A percentile compares a stretch with the other conserved stretches of the same genome.
Conservation (phyloP, 2,797 vertebrate genomes). For the Enteromius argenteus region DNA sequence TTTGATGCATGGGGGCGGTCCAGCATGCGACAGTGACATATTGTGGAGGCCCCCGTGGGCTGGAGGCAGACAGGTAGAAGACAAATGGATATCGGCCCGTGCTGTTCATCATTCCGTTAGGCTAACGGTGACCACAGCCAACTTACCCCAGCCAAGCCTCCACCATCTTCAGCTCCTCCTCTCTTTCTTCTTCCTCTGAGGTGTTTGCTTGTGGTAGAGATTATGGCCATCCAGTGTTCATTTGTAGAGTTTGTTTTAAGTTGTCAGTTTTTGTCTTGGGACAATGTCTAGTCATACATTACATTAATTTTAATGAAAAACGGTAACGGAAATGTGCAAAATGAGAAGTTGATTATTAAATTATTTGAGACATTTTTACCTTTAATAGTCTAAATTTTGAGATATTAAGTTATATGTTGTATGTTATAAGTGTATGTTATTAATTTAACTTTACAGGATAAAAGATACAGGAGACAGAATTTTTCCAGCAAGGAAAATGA, state of each 20-base stretch:
- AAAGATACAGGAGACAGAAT: not conserved
- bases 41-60: conserved; percentile 73
- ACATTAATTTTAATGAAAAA: not conserved
- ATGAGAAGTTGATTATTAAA: not conserved
- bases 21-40: conserved; percentile 79
- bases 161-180: conserved; percentile 26
- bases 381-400: not conserved
- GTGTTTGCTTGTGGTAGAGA: not conserved
- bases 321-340: not conserved
- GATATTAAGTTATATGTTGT: not conserved
- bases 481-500: no score
- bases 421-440: no score
- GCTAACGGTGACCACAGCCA: conserved; percentile 56
- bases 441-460: not conserved
- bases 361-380: not conserved
- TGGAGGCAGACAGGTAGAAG: conserved; percentile 76
- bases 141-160: conserved; percentile 44
- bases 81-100: conserved; percentile 80
- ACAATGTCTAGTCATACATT: not conserved
- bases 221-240: not conserved
- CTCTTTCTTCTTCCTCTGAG: conserved; percentile 13
- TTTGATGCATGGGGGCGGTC: conserved; percentile 78
- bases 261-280: not conserved
- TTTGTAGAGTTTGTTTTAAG: not conserved
- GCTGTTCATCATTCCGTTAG: conserved; percentile 78